Conservation (phyloP, 2,113 vertebrate genomes). For the Oryzias javanicus region DNA sequence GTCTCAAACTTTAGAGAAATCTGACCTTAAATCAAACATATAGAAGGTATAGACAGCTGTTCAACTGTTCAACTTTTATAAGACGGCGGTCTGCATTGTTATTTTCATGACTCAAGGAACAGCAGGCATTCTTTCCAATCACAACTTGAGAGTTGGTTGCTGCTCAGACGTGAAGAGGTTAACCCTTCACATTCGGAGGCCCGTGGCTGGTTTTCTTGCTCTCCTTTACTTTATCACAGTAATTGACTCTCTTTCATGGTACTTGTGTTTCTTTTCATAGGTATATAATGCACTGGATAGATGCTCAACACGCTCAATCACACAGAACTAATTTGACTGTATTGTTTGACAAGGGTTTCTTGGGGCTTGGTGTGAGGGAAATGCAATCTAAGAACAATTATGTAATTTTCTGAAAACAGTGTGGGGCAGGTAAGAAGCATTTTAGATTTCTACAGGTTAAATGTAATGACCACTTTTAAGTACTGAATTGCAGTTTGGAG, state of each 20-base stretch:
- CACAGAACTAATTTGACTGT: constrained; percentile 81
- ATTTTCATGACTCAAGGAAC: constrained; percentile 44
- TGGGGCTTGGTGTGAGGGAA: constrained; percentile 74
- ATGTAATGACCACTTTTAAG: constrained; percentile 68
- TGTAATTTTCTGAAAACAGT: constrained; percentile 77
- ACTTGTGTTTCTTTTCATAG: constrained; percentile 77
- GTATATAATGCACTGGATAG: constrained; percentile 76
- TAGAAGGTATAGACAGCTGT: not conserved
- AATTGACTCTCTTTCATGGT: constrained; percentile 74
- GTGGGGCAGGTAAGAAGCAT: constrained; percentile 75
- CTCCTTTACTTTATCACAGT: constrained; percentile 63
- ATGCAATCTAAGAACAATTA: constrained; percentile 82
- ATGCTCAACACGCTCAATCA: constrained; percentile 77
- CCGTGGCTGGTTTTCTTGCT: constrained; percentile 64
- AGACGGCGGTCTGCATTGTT: constrained; percentile 41
- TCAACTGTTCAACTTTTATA: constrained; percentile 11
- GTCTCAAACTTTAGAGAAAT: too few species aligned
- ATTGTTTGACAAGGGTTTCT: constrained; percentile 81
- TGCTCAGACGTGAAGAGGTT: constrained; percentile 70
- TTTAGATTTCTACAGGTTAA: constrained; percentile 73
- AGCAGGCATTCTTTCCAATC: constrained; percentile 64
- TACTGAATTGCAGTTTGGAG: constrained; percentile 48
- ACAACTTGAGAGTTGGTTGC: constrained; percentile 60
- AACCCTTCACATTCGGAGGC: constrained; percentile 66
- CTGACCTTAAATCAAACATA: constrained; percentile 1